These are phyloP conservation scores for Blera fallax DNA, from an alignment of 2,888 invertebrate genomes.

Conservation along the genomic window DNA sequence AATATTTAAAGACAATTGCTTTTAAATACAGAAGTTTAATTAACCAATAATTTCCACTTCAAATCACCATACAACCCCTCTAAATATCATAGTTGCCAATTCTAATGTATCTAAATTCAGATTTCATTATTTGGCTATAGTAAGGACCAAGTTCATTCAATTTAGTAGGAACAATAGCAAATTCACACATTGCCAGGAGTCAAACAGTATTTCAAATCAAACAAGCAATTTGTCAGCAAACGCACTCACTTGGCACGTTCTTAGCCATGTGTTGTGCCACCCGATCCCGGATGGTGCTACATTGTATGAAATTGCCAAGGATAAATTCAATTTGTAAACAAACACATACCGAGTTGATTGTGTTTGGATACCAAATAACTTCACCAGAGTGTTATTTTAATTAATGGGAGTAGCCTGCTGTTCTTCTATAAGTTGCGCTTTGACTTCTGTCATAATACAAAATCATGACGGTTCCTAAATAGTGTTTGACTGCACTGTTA, in stretches of 20 bases:
- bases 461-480: too few species aligned
- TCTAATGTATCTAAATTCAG: background rate
- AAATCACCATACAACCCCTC: background rate
- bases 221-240: constrained; percentile 5
- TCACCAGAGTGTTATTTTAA: background rate
- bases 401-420: background rate
- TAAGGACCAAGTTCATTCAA: background rate
- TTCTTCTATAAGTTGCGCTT: background rate
- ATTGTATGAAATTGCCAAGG: background rate
- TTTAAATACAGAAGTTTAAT: too few species aligned
- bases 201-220: constrained; percentile 14
- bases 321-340: constrained; percentile 11
- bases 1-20: too few species aligned
- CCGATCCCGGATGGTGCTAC: too few species aligned
- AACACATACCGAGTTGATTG: constrained; percentile 2
- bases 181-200: background rate
- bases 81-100: background rate
- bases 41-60: background rate
- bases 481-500: too few species aligned
- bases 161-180: background rate
- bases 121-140: background rate
- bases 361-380: background rate
- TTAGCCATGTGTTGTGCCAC: background rate
- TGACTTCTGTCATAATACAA: background rate
- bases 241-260: constrained; percentile 9